These are phyloP conservation scores for Fabriciana adippe DNA, from an alignment of 2,888 invertebrate species.

Conservation along the genomic window DNA sequence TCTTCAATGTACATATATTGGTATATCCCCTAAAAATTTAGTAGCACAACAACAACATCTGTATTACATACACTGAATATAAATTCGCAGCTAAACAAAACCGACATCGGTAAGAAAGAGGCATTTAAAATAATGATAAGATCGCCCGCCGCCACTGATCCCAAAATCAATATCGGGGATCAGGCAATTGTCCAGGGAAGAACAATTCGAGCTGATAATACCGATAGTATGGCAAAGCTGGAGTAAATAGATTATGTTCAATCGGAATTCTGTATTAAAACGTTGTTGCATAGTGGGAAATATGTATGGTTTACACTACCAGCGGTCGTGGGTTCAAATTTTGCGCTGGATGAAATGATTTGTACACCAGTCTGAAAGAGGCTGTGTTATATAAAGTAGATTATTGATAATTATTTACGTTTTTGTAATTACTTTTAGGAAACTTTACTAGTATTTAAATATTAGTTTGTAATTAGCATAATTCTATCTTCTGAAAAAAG, in stretches of 20 bases:
- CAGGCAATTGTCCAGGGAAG: constrained; percentile 51
- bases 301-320: no score
- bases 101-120: constrained; percentile 45
- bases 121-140: constrained; percentile 76
- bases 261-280: neutral
- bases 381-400: no score
- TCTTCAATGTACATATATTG: neutral
- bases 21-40: neutral
- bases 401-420: no score
- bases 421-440: no score
- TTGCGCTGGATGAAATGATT: no score
- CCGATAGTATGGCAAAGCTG: neutral
- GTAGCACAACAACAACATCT: constrained; percentile 1
- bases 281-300: no score
- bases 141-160: constrained; percentile 57
- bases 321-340: no score
- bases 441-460: no score
- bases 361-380: no score
- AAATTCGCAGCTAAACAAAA: constrained; percentile 42
- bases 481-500: no score
- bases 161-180: constrained; percentile 77
- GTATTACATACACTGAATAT: constrained; percentile 9
- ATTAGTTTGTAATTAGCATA: no score
- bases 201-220: constrained; percentile 49
- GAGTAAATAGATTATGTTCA: neutral